Base-by-base conservation (phyloP, 2,888 invertebrate genomes). In the Nemurella pictetii region DNA sequence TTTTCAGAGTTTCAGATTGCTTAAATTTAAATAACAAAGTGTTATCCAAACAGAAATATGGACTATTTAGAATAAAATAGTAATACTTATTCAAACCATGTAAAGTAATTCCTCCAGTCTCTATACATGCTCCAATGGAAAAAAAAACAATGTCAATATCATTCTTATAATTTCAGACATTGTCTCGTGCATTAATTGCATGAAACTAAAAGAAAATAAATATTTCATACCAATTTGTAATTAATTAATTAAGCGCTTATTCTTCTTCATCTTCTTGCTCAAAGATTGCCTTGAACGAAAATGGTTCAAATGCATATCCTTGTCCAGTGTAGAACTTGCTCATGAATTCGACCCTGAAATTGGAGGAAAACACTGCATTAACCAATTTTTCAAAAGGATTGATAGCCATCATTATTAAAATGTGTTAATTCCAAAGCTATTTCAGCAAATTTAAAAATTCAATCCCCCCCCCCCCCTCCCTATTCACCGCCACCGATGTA, bases 301-400 rank as follows among this genome's bases (percentile, higher is more conserved):
- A 95, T 30, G 95, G 95, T 83, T 91, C 90, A 89, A 95, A 95
- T 25, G 91, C 89, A 87, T 94, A 92, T 12, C 95, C 95, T 73
- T 91, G 89, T 15, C 95, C 95, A 35, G 90, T 90, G 89, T 95
- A 95, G 89, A 95, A 95, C 89, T 95, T 95, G 89, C 93, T 94
- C 92, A 95, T 94, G 89, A 95, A 95, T 89, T 95, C 95, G 87
- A 95, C 95, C 95, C 95, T 95, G 89, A 85, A 89, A 89, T 55
- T 20, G 26, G 75, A 75, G 5, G 28, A 25, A 7, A 36, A 36
- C 36, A 36, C 7, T 9, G 15, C 7, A 36, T 25, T n/a, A 12
- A 15, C 74, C 9, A 5, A 74, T 15, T 74, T 74, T 74, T 12
- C 5, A 74, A 12, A 5, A n/a, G 5, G 4, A 74, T 74, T n/a